Base-by-base conservation (phyloP, 1,140 invertebrate genomes). In the Penaeus chinensis region DNA sequence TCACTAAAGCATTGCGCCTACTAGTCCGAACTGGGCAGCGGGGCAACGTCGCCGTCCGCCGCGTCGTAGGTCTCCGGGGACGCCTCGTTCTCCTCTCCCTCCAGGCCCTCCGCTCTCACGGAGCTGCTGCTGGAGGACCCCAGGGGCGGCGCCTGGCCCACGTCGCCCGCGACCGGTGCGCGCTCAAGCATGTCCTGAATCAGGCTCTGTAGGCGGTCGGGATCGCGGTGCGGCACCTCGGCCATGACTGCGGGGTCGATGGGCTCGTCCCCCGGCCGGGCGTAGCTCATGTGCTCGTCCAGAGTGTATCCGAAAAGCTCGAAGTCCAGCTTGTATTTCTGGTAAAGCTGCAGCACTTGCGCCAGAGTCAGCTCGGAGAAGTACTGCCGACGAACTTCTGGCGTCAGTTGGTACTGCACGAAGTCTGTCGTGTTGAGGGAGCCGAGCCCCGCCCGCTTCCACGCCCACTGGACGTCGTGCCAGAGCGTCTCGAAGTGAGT, bases 291-390 rank as follows among this genome's bases (percentile, higher is more conserved):
- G 65, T 88, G 87, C 60, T 89, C 89, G 22, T 82, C 80, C 13
- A 89, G 24, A 16, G 82, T 63, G 63, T 88, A 90, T 18, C 89
- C 89, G 74, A 79, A 90, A 19, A 90, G 77, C 16, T 90, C 62
- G 61, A 90, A 90, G 60, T 90, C 89, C 47, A 90, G n/a, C 62
- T 85, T 88, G 60, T 88, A 90, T 42, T 86, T 90, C 18, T 85
- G 82, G 10, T 88, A 85, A 18, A 90, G 62, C 60, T 82, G 74
- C 16, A 88, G 61, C 22, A 89, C 32, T 24, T 85, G 83, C 19
- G 87, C 18, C 19, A 87, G 47, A 13, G 82, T 90, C 18, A 90
- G 74, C 27, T 85, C 71, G 4, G 86, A 88, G 79, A 89, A 90
- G 63, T 88, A 89, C 76, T 82, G 69, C n/a, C 84, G 66, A 1